Evolutionary conservation across 2,113 vertebrate genomes (phyloP).

Genomic region (Procavia capensis): DNA sequence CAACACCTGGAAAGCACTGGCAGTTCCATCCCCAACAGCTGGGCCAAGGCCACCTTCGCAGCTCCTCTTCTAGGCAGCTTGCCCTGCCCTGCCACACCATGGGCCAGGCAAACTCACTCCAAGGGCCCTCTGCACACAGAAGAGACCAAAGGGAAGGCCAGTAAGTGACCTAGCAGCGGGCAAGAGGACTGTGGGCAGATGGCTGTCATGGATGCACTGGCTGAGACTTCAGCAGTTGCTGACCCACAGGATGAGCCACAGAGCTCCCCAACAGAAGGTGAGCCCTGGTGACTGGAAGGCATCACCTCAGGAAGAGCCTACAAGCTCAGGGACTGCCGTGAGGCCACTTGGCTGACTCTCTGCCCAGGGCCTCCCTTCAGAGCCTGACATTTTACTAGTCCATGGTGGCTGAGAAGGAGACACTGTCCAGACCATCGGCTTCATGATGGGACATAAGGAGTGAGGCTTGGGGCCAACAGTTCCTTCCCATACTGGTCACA

Average conservation of each 20-base stretch:
- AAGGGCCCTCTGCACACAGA: background rate
- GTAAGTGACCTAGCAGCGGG: rapidly evolving
- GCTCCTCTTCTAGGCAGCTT: slow-evolving; percentile 15
- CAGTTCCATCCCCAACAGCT: background rate
- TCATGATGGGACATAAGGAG: background rate
- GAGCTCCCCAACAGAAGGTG: background rate
- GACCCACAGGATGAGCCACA: background rate
- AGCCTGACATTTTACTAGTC: background rate
- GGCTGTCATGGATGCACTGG: rapidly evolving
- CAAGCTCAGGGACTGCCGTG: background rate
- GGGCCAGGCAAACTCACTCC: background rate
- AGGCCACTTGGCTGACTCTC: background rate
- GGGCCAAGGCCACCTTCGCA: background rate
- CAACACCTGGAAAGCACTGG: background rate
- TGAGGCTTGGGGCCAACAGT: background rate
- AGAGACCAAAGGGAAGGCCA: background rate
- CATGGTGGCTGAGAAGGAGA: no score
- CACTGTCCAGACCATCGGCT: background rate
- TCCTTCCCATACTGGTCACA: background rate
- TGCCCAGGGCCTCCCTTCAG: background rate
- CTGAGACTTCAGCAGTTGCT: background rate
- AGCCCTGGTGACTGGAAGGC: background rate
- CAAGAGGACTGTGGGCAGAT: background rate
- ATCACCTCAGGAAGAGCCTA: background rate
- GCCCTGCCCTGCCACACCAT: background rate